Base-by-base conservation (phyloP, 30 jellyfish, hydroid and myxozoan species). In the Turritopsis dohrnii region DNA sequence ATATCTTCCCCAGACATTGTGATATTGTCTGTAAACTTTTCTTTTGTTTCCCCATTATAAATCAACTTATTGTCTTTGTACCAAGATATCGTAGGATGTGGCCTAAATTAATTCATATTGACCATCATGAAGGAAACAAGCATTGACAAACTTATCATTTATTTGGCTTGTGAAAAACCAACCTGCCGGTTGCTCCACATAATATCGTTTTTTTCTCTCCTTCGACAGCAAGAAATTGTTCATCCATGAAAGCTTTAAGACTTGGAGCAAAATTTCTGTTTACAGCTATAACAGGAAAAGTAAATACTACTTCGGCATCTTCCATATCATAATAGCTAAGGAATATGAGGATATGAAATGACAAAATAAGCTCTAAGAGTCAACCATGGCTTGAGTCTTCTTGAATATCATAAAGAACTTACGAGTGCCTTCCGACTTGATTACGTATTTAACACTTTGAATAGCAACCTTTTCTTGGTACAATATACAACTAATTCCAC, bases 121-220 rank as follows among this genome's bases (percentile, higher is more conserved):
- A 69, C 16, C 30, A 8, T 23, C 8, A 69, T 8, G 13, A 41
- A 41, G 60, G 60, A 41, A 41, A 41, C 5, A 41, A 41, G 13
- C 60, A 3, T 41, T 41, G 60, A 41, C 9, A 41, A 3, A 41
- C 13, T 41, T 41, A 41, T 3, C 60, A 3, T 41, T 41, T 13
- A 41, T 41, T 3, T 13, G 60, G 60, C 13, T 3, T 41, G 60
- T 3, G 60, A 13, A 41, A 13, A 13, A 41, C 60, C 60, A 3
- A 77, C 85, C 85, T 77, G 22, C 85, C 85, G 29, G 72, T 77
- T 1, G 85, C 85, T 22, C 85, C 85, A 77, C 85, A 77, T 19
- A 29, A 24, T 18, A 77, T 26, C 1, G 23, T 77, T 53, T 77
- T 4, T 19, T 18, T 24, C 28, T 19, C 28, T 0, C 28, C 28